Conservation (phyloP, 2,113 vertebrate species). For the Atrichornis clamosus region DNA sequence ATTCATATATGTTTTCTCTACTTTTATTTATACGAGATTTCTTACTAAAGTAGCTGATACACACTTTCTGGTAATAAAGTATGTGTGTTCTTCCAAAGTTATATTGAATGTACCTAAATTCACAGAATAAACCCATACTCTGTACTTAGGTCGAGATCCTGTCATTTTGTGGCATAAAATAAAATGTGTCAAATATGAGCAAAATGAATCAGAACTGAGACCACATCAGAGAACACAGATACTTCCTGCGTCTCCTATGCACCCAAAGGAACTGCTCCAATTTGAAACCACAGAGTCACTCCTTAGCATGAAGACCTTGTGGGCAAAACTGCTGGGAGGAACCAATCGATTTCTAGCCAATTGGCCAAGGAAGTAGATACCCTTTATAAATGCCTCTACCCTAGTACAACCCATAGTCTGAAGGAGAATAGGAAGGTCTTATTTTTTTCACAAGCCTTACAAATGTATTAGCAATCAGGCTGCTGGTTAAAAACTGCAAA, state of each 20-base stretch:
- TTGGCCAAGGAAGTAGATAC: not conserved
- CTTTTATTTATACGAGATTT: not conserved
- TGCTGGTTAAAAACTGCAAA: not conserved
- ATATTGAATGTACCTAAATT: not conserved
- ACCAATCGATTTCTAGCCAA: not conserved
- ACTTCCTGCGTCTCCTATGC: not conserved
- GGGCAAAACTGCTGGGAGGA: accelerated
- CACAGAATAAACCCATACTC: not conserved
- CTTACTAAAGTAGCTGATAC: not conserved
- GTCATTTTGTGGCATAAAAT: not conserved
- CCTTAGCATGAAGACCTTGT: not conserved
- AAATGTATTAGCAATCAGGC: not conserved
- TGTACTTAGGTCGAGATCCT: not conserved
- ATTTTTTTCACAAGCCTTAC: not conserved
- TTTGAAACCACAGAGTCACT: accelerated
- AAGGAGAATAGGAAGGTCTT: not conserved
- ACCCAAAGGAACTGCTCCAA: not conserved
- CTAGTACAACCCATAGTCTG: not conserved
- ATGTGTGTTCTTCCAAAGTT: not conserved
- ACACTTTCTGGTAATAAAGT: not conserved
- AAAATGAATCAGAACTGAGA: not conserved
- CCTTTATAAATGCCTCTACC: not conserved
- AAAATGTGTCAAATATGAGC: not conserved
- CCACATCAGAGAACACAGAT: not conserved
- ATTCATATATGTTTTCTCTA: not conserved